These are phyloP conservation scores for Nematopogon swammerdamellus DNA, from an alignment of 2,888 invertebrate species.

Conservation along the genomic window DNA sequence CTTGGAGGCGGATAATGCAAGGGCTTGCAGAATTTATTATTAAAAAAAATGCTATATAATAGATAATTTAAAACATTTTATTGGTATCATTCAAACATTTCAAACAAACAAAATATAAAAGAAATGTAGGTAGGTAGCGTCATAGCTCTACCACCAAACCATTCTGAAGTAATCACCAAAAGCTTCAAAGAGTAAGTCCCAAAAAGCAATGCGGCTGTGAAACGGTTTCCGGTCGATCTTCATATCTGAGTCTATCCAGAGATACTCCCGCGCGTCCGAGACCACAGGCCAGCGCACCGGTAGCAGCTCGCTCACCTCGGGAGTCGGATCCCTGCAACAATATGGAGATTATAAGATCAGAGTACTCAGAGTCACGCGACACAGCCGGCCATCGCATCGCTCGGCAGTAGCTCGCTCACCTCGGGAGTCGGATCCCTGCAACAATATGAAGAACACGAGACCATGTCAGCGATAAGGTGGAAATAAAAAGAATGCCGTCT, in stretches of 20 bases:
- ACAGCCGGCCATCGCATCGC: constrained; percentile 13
- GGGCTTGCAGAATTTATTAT: too few species aligned
- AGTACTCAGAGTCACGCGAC: too few species aligned
- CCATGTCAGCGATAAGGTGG: too few species aligned
- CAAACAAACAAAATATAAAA: too few species aligned
- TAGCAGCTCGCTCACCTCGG: constrained; percentile 18
- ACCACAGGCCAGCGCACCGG: constrained; percentile 16
- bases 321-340: constrained; percentile 22
- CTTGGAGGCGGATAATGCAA: too few species aligned
- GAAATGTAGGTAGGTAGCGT: too few species aligned
- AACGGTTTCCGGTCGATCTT: constrained; percentile 7
- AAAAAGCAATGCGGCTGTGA: constrained; percentile 9
- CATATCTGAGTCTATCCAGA: constrained; percentile 7
- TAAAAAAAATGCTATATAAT: too few species aligned
- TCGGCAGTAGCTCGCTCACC: constrained; percentile 19
- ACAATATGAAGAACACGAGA: too few species aligned
- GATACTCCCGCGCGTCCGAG: constrained; percentile 4
- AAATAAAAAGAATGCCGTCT: too few species aligned
- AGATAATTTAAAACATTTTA: too few species aligned
- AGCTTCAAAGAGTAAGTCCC: constrained; percentile 11
- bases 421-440: constrained; percentile 24
- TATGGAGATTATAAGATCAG: background rate
- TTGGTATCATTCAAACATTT: too few species aligned
- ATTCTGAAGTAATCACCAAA: background rate
- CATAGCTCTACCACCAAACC: too few species aligned